phyloP scores from a whole-genome alignment of 2,113 vertebrate genomes.

The Burhinus oedicnemus region DNA sequence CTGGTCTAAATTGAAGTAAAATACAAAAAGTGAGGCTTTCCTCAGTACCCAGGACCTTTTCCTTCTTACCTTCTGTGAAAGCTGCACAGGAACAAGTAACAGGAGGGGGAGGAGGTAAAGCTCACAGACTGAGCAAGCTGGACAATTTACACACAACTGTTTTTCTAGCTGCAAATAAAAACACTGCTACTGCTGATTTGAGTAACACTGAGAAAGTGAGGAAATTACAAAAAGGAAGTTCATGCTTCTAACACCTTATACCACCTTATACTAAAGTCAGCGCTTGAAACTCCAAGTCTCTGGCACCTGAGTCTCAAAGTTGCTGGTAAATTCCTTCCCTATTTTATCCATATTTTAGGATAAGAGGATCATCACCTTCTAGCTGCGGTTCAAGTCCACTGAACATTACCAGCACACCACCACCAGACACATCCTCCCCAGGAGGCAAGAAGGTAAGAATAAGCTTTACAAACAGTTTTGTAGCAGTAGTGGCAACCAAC shows the following conservation, averaged over 20 bases:
- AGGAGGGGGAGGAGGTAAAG: not conserved
- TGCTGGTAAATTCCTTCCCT: not conserved
- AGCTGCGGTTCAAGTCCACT: slow-evolving; percentile 96
- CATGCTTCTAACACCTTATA: not conserved
- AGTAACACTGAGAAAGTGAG: not conserved
- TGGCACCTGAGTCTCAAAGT: not conserved
- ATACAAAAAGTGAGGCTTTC: not conserved
- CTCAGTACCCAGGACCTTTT: not conserved
- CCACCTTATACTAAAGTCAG: not conserved
- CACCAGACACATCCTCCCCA: slow-evolving; percentile 92
- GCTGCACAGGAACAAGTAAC: not conserved
- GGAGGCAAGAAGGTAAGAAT: slow-evolving; percentile 91
- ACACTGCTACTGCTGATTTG: not conserved
- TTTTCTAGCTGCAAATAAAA: not conserved
- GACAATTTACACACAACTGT: not conserved
- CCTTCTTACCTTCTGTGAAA: not conserved
- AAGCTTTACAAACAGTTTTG: not conserved
- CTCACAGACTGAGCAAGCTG: not conserved
- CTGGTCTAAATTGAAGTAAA: not conserved
- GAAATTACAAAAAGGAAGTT: not conserved
- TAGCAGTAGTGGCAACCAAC: not conserved
- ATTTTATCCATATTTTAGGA: slow-evolving; percentile 70
- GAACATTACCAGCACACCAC: slow-evolving; percentile 96
- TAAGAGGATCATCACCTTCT: slow-evolving; percentile 95
- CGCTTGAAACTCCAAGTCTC: not conserved